Evolutionary conservation across 2,113 vertebrate species (phyloP).

Genomic region (Aegithalos caudatus): DNA sequence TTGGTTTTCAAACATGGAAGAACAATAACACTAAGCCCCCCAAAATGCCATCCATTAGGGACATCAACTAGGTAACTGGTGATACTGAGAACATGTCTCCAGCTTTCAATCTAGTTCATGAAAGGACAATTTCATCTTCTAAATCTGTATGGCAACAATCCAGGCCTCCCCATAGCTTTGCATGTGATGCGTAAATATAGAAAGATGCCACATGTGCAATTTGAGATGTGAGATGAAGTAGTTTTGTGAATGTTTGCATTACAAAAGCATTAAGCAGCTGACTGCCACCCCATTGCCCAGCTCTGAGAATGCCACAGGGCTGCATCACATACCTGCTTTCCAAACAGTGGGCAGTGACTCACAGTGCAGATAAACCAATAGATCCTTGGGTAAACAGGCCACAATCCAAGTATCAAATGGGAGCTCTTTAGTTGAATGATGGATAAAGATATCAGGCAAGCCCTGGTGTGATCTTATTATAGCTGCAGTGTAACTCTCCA

Average conservation of each 20-base stretch:
- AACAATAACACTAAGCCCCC: neutral
- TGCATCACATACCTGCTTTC: fast-evolving
- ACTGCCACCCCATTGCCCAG: neutral
- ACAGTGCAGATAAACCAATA: neutral
- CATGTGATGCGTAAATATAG: neutral
- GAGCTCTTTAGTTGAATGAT: neutral
- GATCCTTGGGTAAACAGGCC: neutral
- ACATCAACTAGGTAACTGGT: neutral
- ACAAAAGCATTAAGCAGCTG: neutral
- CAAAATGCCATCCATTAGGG: neutral
- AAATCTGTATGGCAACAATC: neutral
- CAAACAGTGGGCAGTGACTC: neutral
- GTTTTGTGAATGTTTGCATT: neutral
- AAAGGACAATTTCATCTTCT: neutral
- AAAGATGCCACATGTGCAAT: neutral
- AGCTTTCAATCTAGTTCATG: neutral
- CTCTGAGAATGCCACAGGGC: fast-evolving
- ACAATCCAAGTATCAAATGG: neutral
- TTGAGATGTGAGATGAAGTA: neutral
- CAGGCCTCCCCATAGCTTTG: neutral
- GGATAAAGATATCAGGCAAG: neutral
- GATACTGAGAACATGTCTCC: neutral
- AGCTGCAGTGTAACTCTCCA: neutral
- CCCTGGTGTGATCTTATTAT: neutral
- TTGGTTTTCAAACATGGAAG: neutral